Evolutionary conservation across 2,888 invertebrate genomes (phyloP), one percentile per base, ranked within the genome.

Genomic region (Dasysyrphus albostriatus): DNA sequence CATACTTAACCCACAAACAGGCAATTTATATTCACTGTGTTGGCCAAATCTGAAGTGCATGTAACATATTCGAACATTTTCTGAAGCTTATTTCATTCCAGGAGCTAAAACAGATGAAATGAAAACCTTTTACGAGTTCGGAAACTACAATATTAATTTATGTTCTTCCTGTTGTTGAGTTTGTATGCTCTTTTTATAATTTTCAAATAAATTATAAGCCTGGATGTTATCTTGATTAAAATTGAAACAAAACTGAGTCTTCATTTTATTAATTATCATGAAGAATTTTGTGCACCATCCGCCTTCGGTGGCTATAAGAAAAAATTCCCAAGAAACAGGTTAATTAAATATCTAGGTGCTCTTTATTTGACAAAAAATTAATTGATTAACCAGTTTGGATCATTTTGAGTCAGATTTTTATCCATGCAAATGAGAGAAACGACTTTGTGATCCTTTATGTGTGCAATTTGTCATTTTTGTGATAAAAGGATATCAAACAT

Each of bases 41-140:
- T 54, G 61, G n/a, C 59, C 51, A n/a, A 34, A 59, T 72, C 69
- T 24, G 73, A 42, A 54, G 69, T 51, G 74, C 56, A 83, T 78
- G 73, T 69, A 78, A 78, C 78, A 83, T 69, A 61, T 78, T 78
- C 61, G 69, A 54, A 73, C n/a, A n/a, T n/a, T n/a, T n/a, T n/a
- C 59, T 29, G 16, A 32, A 69, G 73, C 37, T 7, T 44, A n/a
- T 44, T 14, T 44, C 0, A 44, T n/a, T 2, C 7, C 14, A 44
- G 14, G 44, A 42, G 39, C 12, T 39, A 5, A 39, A 8, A 14
- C 24, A 24, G 24, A 1, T 24, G 24, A 24, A 24, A 24, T 24
- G 5, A 12, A 42, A 42, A 4, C 14, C 14, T 42, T 42, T 42
- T 42, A 42, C 14, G 42, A 42, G 14, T 12, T 42, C 12, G 14